Percentiles rank a stretch among this genome's conserved stretches.
These are phyloP conservation scores for Dreissena polymorpha DNA, from an alignment of 1,140 invertebrate species.

Conservation along the genomic window DNA sequence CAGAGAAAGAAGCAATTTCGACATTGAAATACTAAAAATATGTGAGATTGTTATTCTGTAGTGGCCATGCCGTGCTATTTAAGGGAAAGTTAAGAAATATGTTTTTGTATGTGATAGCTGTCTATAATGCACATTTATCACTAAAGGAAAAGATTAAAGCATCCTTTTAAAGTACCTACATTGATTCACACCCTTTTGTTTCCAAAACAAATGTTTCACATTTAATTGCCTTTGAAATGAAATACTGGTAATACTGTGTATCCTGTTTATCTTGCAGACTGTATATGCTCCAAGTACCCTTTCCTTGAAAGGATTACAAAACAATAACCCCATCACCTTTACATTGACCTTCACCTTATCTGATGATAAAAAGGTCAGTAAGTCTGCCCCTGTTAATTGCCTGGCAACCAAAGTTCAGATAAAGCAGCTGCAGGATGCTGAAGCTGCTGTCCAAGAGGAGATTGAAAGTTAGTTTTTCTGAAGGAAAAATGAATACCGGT, in stretches of 20 bases:
- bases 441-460: neutral
- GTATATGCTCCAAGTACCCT: slow-evolving; percentile 11
- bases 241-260: neutral
- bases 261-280: neutral
- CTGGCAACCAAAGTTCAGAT: slow-evolving; percentile 55
- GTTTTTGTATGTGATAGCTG: neutral
- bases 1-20: no score
- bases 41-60: no score
- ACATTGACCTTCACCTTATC: slow-evolving; percentile 32
- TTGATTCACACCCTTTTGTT: neutral
- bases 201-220: neutral
- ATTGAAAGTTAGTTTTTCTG: no score
- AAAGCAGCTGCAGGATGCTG: slow-evolving; percentile 47
- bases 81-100: no score
- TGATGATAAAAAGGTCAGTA: slow-evolving; percentile 16
- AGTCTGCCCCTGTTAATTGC: slow-evolving; percentile 53
- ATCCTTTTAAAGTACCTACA: neutral
- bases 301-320: slow-evolving; percentile 15
- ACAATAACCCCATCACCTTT: slow-evolving; percentile 6
- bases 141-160: neutral
- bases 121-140: neutral
- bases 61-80: no score
- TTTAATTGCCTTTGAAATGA: neutral
- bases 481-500: no score
- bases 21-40: no score